Evolutionary conservation across 2,888 invertebrate genomes (phyloP).

Genomic region (Byasa hedistus): DNA sequence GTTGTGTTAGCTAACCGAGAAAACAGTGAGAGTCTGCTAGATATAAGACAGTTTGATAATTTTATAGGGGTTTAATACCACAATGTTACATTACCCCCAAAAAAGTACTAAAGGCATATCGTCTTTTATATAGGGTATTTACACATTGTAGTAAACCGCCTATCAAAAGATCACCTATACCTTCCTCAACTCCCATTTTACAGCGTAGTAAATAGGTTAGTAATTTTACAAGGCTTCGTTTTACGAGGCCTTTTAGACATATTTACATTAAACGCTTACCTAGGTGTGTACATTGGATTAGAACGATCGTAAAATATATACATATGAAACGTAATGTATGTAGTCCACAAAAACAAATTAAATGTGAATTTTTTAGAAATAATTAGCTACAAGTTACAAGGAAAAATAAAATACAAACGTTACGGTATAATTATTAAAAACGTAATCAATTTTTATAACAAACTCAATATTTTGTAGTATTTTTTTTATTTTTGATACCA

Average conservation of each 20-base stretch:
- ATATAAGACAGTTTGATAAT: too few species aligned
- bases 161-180: slow-evolving; percentile 19
- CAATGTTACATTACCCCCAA: background rate
- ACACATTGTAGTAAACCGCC: slow-evolving; percentile 18
- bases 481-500: too few species aligned
- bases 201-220: slow-evolving; percentile 35
- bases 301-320: slow-evolving; percentile 32
- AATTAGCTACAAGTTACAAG: background rate
- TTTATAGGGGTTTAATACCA: too few species aligned
- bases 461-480: background rate
- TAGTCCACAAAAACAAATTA: background rate
- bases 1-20: too few species aligned
- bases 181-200: slow-evolving; percentile 26
- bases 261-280: slow-evolving; percentile 35
- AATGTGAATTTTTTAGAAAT: background rate
- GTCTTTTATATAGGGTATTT: slow-evolving; percentile 1
- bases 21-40: too few species aligned
- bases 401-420: background rate
- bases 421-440: background rate
- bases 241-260: slow-evolving; percentile 36
- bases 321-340: slow-evolving; percentile 30
- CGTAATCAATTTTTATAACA: background rate
- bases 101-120: background rate
- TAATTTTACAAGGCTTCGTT: slow-evolving; percentile 37
- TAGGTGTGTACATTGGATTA: slow-evolving; percentile 33